phyloP scores from a whole-genome alignment of 1,140 invertebrate species.

The Drosophila santomea region DNA sequence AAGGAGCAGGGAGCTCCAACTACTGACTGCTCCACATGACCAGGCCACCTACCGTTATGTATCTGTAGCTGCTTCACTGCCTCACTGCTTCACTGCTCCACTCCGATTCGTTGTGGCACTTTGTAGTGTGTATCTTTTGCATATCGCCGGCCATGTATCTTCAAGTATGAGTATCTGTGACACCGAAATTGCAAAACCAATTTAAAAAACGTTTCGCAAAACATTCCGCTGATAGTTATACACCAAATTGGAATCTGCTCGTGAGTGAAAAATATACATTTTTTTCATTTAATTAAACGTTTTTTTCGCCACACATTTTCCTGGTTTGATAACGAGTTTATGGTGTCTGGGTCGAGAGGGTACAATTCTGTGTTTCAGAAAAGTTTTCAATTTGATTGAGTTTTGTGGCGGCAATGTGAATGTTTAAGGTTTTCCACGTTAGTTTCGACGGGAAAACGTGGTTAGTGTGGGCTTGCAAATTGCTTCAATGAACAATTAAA shows the following conservation, averaged over 20 bases:
- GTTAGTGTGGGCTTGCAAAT: background rate
- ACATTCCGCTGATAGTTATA: conserved; percentile 54
- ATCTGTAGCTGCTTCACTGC: conserved; percentile 21
- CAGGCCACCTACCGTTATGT: conserved; percentile 69
- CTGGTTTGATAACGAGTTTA: conserved; percentile 55
- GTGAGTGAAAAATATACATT: conserved; percentile 46
- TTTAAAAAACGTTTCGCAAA: conserved; percentile 65
- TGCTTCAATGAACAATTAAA: no score
- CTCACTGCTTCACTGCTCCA: conserved; percentile 10
- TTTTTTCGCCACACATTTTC: conserved; percentile 30
- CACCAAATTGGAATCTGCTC: conserved; percentile 66
- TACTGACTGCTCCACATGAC: conserved; percentile 32
- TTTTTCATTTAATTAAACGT: conserved; percentile 63
- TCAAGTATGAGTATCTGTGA: conserved; percentile 76
- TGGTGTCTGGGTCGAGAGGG: conserved; percentile 3
- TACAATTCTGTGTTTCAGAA: conserved; percentile 15
- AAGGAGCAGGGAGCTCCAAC: background rate
- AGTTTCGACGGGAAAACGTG: background rate
- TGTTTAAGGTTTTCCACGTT: conserved; percentile 2
- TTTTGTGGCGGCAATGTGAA: conserved; percentile 38
- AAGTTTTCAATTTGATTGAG: conserved; percentile 58
- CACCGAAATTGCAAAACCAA: conserved; percentile 75
- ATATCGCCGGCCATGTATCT: conserved; percentile 78
- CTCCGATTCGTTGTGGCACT: conserved; percentile 30
- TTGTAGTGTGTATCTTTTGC: conserved; percentile 74